phyloP scores from a whole-genome alignment of 2,888 invertebrate genomes.

The Drosophila putrida region DNA sequence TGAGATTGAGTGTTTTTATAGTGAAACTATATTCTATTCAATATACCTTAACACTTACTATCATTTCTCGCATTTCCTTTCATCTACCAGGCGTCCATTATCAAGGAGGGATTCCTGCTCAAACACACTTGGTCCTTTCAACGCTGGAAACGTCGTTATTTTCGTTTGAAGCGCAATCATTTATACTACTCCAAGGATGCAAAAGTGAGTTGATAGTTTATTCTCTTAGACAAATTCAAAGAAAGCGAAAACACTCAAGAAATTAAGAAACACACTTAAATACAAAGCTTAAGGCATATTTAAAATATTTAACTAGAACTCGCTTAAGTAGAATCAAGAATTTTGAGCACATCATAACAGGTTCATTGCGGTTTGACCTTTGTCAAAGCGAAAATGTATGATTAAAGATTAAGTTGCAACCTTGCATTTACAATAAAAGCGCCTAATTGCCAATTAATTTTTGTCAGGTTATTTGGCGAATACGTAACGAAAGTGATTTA shows the following conservation, averaged over 20 bases:
- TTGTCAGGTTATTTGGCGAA: slow-evolving; percentile 8
- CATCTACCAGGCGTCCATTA: slow-evolving; percentile 86
- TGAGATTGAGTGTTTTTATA: slow-evolving; percentile 22
- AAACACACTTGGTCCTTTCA: slow-evolving; percentile 95
- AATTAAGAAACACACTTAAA: no score
- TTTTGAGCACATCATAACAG: neutral
- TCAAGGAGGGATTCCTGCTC: slow-evolving; percentile 93
- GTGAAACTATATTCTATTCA: slow-evolving; percentile 13
- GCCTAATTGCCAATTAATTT: slow-evolving; percentile 39
- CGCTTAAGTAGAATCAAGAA: slow-evolving; percentile 38
- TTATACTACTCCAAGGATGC: slow-evolving; percentile 95
- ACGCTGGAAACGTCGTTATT: slow-evolving; percentile 94
- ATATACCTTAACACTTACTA: slow-evolving; percentile 22
- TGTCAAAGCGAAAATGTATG: neutral
- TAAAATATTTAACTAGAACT: neutral
- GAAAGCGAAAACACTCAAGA: no score
- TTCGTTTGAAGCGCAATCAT: slow-evolving; percentile 92
- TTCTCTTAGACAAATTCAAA: no score
- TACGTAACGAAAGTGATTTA: slow-evolving; percentile 20
- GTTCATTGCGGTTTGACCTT: slow-evolving; percentile 12
- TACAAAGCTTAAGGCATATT: neutral
- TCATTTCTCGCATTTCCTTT: slow-evolving; percentile 10
- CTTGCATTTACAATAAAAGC: slow-evolving; percentile 21
- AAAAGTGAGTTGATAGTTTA: slow-evolving; percentile 88
- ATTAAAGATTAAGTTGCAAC: slow-evolving; percentile 14